Conservation (phyloP, 1,140 invertebrate genomes). For the Penaeus chinensis region DNA sequence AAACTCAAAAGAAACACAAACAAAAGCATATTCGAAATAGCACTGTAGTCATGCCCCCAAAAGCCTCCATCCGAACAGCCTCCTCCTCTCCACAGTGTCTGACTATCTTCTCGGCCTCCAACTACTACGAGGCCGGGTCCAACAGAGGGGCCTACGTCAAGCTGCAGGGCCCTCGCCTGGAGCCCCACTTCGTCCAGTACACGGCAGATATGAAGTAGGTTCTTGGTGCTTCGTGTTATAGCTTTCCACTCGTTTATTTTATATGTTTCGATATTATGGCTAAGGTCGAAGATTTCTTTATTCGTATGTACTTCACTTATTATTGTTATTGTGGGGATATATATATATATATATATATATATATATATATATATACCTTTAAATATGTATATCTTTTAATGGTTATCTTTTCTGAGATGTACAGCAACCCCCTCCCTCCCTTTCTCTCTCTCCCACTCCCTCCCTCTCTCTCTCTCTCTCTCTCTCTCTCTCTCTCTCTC, state of each 20-base stretch:
- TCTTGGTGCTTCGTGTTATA: constrained; percentile 63
- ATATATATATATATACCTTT: background rate
- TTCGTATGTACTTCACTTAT: no score
- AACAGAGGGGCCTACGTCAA: constrained; percentile 92
- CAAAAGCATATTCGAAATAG: background rate
- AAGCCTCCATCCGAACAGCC: background rate
- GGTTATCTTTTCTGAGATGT: no score
- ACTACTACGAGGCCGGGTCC: constrained; percentile 92
- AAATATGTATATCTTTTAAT: background rate
- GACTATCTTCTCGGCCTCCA: constrained; percentile 93
- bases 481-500: no score
- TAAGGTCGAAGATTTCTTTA: no score
- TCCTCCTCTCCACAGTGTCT: constrained; percentile 75
- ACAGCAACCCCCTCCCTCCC: no score
- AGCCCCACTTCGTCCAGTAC: constrained; percentile 87
- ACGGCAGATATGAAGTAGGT: constrained; percentile 74
- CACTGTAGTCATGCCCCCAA: background rate
- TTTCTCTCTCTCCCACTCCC: no score
- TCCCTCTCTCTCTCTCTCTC: no score
- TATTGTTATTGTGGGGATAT: background rate
- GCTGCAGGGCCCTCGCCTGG: constrained; percentile 76
- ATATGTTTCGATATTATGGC: background rate
- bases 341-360: background rate
- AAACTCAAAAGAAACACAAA: no score
- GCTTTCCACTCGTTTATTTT: background rate